These are phyloP conservation scores for Corticium candelabrum DNA, from an alignment of 37 sponge, comb jelly and placozoan species.

Conservation along the genomic window DNA sequence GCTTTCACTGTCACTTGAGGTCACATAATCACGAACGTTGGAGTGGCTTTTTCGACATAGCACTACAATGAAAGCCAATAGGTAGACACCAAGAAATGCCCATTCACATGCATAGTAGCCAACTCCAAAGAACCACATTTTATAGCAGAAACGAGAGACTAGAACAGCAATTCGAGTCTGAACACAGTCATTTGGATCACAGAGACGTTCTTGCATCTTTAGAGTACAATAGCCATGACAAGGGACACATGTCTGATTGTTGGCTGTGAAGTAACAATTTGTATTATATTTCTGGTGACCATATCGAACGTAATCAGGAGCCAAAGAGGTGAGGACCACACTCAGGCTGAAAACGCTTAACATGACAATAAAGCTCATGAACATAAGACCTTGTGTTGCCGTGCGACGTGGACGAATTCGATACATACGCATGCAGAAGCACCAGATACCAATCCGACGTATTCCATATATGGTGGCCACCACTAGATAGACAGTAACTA, in stretches of 20 bases:
- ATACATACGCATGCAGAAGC: conserved; percentile 14
- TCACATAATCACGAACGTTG: background rate
- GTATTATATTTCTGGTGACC: background rate
- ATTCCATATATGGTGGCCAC: background rate
- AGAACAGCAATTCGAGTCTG: background rate
- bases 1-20: background rate
- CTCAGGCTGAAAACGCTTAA: background rate
- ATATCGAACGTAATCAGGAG: background rate
- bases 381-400: background rate
- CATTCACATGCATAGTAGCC: background rate
- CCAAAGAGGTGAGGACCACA: background rate
- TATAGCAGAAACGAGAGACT: background rate
- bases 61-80: background rate
- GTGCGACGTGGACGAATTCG: background rate
- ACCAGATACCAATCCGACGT: conserved; percentile 26
- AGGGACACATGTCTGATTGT: background rate
- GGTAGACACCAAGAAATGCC: background rate
- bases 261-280: background rate
- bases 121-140: background rate
- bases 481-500: conserved; percentile 32
- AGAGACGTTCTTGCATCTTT: background rate
- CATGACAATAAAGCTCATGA: background rate
- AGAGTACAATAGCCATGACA: background rate
- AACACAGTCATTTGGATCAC: background rate
- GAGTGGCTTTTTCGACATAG: background rate